These are phyloP conservation scores for Pheucticus melanocephalus DNA, from an alignment of 2,113 vertebrate genomes.

Conservation along the genomic window DNA sequence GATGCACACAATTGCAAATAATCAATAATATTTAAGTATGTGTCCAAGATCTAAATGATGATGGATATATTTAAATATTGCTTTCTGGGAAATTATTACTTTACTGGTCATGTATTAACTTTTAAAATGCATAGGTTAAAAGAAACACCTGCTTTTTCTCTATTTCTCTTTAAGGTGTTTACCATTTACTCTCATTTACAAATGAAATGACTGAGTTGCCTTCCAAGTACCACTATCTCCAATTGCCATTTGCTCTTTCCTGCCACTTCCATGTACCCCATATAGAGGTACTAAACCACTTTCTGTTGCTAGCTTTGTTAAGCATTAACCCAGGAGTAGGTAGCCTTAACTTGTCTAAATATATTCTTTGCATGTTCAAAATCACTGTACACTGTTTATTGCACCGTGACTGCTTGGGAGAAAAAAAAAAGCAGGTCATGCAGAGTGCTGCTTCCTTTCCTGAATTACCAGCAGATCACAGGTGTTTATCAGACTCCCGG, in stretches of 20 bases:
- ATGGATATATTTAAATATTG: conserved; percentile 80
- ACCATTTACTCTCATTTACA: conserved; percentile 49
- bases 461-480: conserved; percentile 74
- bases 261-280: background rate
- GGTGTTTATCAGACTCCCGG: conserved; percentile 70
- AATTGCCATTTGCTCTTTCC: conserved; percentile 24
- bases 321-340: conserved; percentile 12
- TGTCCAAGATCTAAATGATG: conserved; percentile 80
- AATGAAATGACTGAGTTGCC: conserved; percentile 21
- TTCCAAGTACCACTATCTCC: background rate
- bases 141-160: conserved; percentile 21
- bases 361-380: conserved; percentile 52
- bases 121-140: conserved; percentile 61
- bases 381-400: conserved; percentile 44
- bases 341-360: conserved; percentile 21
- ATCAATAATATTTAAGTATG: conserved; percentile 83
- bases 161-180: conserved; percentile 40
- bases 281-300: conserved; percentile 19
- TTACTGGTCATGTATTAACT: conserved; percentile 67
- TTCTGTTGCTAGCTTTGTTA: conserved; percentile 53
- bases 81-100: conserved; percentile 75
- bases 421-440: conserved; percentile 16
- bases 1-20: conserved; percentile 82
- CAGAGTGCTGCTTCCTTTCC: conserved; percentile 59
- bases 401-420: conserved; percentile 35